Conservation (phyloP, 2,888 invertebrate genomes). For the Drosophila leonis region DNA sequence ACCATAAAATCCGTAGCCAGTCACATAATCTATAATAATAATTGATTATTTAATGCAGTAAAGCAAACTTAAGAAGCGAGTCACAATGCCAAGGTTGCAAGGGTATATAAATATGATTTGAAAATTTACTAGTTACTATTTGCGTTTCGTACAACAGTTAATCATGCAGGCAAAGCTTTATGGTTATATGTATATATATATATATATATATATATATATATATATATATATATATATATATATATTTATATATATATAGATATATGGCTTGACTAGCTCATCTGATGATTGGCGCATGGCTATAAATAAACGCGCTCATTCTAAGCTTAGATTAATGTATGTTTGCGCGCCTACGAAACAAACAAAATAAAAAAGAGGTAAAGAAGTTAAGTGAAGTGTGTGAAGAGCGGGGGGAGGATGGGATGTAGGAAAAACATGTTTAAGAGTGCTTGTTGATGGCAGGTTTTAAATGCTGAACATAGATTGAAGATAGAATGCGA, state of each 20-base stretch:
- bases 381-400: background rate
- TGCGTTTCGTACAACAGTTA: conserved; percentile 54
- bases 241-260: background rate
- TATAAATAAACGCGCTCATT: conserved; percentile 67
- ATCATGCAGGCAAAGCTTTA: conserved; percentile 52
- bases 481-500: conserved; percentile 49
- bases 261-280: conserved; percentile 50
- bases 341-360: conserved; percentile 50
- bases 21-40: background rate
- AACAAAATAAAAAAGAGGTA: conserved; percentile 8
- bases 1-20: background rate
- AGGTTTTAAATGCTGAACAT: conserved; percentile 40
- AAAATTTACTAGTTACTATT: conserved; percentile 16
- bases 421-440: conserved; percentile 41
- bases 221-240: conserved; percentile 15
- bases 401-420: background rate
- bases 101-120: conserved; percentile 28
- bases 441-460: conserved; percentile 27
- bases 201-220: conserved; percentile 11
- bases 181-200: conserved; percentile 14
- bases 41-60: background rate
- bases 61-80: conserved; percentile 17
- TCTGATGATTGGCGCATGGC: conserved; percentile 68
- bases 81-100: conserved; percentile 25
- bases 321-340: conserved; percentile 57